These are phyloP conservation scores for Psephotus haematonotus DNA, from an alignment of 2,113 vertebrate species.

Conservation along the genomic window DNA sequence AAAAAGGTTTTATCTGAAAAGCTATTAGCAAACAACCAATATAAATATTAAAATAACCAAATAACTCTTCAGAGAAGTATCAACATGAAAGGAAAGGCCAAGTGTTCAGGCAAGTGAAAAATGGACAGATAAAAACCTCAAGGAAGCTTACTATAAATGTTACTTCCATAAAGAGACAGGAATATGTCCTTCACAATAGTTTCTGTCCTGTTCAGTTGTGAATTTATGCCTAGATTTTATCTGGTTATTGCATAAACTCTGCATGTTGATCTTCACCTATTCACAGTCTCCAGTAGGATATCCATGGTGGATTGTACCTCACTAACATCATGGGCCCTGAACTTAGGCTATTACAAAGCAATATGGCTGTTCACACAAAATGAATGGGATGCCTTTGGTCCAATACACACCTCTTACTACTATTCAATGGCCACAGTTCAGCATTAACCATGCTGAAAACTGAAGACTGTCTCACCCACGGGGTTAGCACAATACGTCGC, in stretches of 20 bases:
- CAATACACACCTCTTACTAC: background rate
- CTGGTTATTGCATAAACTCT: background rate
- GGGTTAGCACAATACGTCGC: accelerated
- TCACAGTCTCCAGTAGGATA: background rate
- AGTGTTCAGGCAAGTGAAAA: background rate
- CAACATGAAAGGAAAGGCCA: background rate
- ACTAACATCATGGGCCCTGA: background rate
- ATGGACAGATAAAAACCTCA: background rate
- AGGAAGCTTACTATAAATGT: background rate
- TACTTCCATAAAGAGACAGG: background rate
- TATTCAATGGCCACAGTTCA: background rate
- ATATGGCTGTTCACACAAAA: background rate
- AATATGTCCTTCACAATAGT: background rate
- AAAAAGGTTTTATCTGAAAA: background rate
- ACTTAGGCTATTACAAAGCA: background rate
- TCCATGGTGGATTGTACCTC: background rate
- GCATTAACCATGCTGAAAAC: background rate
- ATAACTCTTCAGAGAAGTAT: background rate
- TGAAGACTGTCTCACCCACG: background rate
- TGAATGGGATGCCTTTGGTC: background rate
- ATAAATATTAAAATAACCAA: background rate
- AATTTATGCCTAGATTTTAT: background rate
- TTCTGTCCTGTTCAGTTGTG: background rate
- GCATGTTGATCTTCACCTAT: background rate
- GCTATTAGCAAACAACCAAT: background rate